Percentiles rank a stretch among this genome's conserved stretches.
Evolutionary conservation across 2,113 vertebrate species (phyloP).

Genomic region (Lycocorax pyrrhopterus): DNA sequence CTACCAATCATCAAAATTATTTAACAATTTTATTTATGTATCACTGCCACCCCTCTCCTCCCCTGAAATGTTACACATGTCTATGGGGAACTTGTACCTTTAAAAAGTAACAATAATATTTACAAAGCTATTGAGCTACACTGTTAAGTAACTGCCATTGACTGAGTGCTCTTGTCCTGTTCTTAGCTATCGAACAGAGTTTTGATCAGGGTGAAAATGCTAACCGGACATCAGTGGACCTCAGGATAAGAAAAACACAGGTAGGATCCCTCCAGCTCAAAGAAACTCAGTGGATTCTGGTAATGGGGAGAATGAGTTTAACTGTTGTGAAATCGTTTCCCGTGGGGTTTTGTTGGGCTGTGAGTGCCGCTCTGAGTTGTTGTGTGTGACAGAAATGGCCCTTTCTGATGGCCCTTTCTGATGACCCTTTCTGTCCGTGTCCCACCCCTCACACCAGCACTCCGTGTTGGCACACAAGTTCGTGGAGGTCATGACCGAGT

Average conservation of each 20-base stretch:
- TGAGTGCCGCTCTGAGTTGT: neutral
- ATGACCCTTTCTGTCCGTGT: no score
- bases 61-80: neutral
- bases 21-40: neutral
- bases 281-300: neutral
- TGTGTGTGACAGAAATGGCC: neutral
- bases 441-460: slow-evolving; percentile 68
- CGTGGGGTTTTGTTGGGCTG: neutral
- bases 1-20: neutral
- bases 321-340: neutral
- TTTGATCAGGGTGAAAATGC: slow-evolving; percentile 79
- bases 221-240: slow-evolving; percentile 79
- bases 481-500: slow-evolving; percentile 93
- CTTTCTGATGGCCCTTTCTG: neutral
- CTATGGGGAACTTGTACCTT: neutral
- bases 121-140: neutral
- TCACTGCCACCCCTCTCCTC: fast-evolving
- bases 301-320: fast-evolving
- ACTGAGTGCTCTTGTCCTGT: neutral
- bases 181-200: slow-evolving; percentile 85
- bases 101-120: neutral
- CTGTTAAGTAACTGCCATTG: neutral
- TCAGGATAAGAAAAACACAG: slow-evolving; percentile 94
- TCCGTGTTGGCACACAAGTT: slow-evolving; percentile 90
- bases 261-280: slow-evolving; percentile 48